Conservation (phyloP, 2,888 invertebrate species). For the Heterodera filipjevi region DNA sequence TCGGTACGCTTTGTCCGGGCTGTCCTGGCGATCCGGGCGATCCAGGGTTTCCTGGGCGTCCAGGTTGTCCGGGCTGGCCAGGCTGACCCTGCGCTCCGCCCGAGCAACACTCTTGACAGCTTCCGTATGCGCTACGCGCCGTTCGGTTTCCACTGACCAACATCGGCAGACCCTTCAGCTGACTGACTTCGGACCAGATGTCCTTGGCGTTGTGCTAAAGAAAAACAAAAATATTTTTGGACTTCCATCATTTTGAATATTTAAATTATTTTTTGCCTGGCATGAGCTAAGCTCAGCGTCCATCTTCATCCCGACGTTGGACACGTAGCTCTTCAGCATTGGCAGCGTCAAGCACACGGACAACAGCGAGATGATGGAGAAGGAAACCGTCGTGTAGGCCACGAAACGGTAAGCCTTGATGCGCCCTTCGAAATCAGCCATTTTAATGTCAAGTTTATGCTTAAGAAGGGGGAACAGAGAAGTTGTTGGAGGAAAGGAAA, state of each 20-base stretch:
- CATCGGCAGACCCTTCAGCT: background rate
- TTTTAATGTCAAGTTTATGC: too few species aligned
- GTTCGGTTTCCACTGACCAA: background rate
- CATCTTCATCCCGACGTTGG: slow-evolving; percentile 35
- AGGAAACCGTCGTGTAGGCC: slow-evolving; percentile 37
- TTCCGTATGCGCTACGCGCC: background rate
- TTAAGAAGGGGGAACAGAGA: too few species aligned
- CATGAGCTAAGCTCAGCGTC: slow-evolving; percentile 30
- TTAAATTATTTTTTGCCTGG: background rate
- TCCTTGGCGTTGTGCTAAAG: slow-evolving; percentile 9
- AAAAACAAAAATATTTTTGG: too few species aligned
- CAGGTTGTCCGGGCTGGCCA: slow-evolving; percentile 6
- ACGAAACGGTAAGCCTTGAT: slow-evolving; percentile 58
- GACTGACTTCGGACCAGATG: background rate
- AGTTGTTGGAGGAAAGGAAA: too few species aligned
- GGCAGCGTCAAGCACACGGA: slow-evolving; percentile 40
- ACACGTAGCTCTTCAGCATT: slow-evolving; percentile 37
- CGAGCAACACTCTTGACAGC: background rate
- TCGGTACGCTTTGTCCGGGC: background rate
- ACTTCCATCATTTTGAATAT: background rate
- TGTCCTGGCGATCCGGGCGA: slow-evolving; percentile 19
- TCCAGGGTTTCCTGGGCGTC: slow-evolving; percentile 10
- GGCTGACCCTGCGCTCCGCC: background rate
- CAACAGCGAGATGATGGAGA: slow-evolving; percentile 36
- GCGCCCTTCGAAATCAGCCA: slow-evolving; percentile 36